These are phyloP conservation scores for Vultur gryphus DNA, from an alignment of 2,797 vertebrate species.

Conservation along the genomic window DNA sequence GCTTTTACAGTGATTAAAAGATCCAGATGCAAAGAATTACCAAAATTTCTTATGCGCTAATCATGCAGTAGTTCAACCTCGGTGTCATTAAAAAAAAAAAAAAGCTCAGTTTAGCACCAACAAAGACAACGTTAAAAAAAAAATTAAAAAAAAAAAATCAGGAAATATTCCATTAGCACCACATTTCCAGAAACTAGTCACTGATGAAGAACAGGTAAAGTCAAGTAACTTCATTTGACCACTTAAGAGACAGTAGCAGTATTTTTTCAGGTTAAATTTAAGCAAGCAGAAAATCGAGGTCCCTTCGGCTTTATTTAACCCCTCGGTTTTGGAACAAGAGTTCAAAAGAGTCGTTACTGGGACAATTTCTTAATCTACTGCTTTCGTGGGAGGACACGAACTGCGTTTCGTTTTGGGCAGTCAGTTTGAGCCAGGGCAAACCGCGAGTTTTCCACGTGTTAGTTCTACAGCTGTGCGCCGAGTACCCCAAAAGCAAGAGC, in stretches of 20 bases:
- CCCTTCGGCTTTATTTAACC: background rate
- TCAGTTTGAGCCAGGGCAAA: background rate
- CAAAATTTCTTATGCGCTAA: background rate
- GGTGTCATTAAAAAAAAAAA: background rate
- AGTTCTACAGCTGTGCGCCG: background rate
- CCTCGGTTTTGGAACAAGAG: background rate
- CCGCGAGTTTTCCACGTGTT: background rate
- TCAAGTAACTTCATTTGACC: background rate
- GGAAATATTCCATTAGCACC: background rate
- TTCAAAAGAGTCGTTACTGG: fast-evolving
- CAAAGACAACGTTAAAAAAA: background rate
- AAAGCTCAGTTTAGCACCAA: background rate
- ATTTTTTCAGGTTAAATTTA: background rate
- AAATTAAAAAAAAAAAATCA: background rate
- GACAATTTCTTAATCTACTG: background rate
- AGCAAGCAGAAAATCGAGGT: background rate
- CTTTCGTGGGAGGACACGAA: background rate
- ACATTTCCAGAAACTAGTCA: background rate
- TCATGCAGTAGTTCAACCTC: background rate
- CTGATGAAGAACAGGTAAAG: background rate
- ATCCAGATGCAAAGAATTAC: background rate
- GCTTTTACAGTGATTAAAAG: background rate
- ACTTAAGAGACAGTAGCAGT: background rate
- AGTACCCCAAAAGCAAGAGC: background rate
- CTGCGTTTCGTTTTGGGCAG: background rate